These are phyloP conservation scores for Macropis europaea DNA, from an alignment of 2,888 invertebrate genomes.

Conservation along the genomic window DNA sequence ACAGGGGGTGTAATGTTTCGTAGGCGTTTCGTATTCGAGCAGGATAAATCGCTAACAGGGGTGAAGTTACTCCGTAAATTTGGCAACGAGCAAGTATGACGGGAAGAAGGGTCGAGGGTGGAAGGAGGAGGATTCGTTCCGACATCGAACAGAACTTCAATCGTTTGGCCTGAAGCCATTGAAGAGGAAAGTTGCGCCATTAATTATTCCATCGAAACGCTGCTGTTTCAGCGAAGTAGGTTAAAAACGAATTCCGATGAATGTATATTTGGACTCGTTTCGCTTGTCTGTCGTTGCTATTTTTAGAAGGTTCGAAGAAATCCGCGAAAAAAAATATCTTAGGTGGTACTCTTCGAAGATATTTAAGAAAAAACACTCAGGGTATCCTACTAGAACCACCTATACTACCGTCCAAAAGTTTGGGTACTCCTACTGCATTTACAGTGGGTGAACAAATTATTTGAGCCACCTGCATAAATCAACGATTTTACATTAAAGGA, in stretches of 20 bases:
- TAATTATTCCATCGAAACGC: constrained; percentile 23
- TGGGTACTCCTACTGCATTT: no score
- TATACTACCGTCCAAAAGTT: no score
- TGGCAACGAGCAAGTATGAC: constrained; percentile 26
- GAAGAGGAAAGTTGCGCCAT: constrained; percentile 9
- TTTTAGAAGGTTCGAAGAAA: background rate
- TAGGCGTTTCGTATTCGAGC: background rate
- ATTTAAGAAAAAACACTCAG: no score
- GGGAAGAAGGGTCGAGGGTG: no score
- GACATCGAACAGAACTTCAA: background rate
- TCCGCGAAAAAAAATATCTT: background rate
- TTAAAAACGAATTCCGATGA: background rate
- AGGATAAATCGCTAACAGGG: background rate
- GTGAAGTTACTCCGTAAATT: background rate
- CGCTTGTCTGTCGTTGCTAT: background rate
- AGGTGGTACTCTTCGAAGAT: no score
- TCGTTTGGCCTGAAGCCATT: constrained; percentile 34
- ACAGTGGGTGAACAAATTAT: no score
- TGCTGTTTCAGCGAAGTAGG: background rate
- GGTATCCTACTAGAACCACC: no score
- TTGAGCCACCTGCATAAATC: no score
- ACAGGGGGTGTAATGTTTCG: no score
- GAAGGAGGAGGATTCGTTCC: constrained; percentile 20
- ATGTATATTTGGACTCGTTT: no score
- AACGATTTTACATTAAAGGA: no score